Evolutionary conservation across 2,113 vertebrate genomes (phyloP).

Genomic region (Orthonyx spaldingii): DNA sequence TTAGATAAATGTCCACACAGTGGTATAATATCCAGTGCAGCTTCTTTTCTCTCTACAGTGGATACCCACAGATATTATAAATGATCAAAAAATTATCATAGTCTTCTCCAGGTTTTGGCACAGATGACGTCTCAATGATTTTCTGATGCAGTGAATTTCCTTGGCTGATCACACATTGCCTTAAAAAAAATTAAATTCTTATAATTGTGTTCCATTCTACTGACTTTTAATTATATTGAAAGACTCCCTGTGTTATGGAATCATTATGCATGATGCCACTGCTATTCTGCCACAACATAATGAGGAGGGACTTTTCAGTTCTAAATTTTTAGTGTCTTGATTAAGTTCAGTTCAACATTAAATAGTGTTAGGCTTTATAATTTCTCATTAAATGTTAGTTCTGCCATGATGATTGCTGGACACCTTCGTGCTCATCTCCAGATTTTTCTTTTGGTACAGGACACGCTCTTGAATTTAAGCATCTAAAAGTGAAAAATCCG

Average conservation of each 20-base stretch:
- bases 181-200: slow-evolving; percentile 3
- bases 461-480: background rate
- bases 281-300: background rate
- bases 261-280: slow-evolving; percentile 5
- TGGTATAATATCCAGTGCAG: background rate
- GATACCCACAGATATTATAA: background rate
- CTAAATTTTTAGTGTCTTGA: slow-evolving; percentile 8
- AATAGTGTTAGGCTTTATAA: background rate
- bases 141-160: slow-evolving; percentile 1
- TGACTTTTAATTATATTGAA: slow-evolving; percentile 47
- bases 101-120: background rate
- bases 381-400: background rate
- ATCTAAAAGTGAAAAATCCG: background rate
- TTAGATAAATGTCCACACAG: background rate
- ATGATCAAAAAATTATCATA: background rate
- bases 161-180: background rate
- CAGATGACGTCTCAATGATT: background rate
- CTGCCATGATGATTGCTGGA: background rate
- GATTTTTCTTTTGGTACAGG: background rate
- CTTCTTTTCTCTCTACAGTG: background rate
- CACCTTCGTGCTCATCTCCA: background rate
- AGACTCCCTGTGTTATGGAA: background rate
- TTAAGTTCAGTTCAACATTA: background rate
- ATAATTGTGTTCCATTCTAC: slow-evolving; percentile 36
- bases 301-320: slow-evolving; percentile 3